Conservation (phyloP, 2,113 vertebrate genomes). For the Hassar affinis region DNA sequence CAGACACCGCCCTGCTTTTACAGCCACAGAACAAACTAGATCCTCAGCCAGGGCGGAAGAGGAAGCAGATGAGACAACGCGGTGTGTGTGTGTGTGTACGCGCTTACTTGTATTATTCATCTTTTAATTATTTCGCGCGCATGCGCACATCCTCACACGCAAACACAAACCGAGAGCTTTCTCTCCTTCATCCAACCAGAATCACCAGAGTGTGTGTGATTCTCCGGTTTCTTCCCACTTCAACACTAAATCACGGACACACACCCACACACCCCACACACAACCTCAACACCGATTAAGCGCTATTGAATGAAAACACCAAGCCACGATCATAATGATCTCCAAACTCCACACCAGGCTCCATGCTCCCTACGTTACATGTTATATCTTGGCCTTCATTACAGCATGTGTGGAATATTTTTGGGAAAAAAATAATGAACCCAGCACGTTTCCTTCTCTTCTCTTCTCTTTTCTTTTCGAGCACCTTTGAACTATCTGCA, state of each 20-base stretch:
- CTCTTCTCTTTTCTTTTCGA: too few species aligned
- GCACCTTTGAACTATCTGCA: too few species aligned
- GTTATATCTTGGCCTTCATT: too few species aligned
- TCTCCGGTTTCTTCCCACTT: neutral
- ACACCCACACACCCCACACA: too few species aligned
- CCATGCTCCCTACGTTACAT: neutral
- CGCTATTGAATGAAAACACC: neutral
- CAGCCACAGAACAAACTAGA: slow-evolving; percentile 49
- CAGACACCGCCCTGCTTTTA: slow-evolving; percentile 42
- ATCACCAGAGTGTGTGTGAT: neutral
- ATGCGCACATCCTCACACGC: neutral
- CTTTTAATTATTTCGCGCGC: neutral
- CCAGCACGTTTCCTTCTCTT: too few species aligned
- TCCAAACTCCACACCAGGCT: neutral
- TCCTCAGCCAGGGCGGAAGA: slow-evolving; percentile 36
- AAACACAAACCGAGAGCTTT: neutral
- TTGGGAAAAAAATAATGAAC: neutral
- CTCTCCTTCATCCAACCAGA: neutral
- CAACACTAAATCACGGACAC: neutral
- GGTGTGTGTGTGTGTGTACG: too few species aligned
- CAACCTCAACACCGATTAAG: neutral
- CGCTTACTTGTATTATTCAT: neutral
- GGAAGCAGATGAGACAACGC: slow-evolving; percentile 2
- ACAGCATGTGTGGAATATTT: neutral
- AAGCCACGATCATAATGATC: too few species aligned